phyloP scores from a whole-genome alignment of 2,797 vertebrate species.

The Eospalax fontanierii region DNA sequence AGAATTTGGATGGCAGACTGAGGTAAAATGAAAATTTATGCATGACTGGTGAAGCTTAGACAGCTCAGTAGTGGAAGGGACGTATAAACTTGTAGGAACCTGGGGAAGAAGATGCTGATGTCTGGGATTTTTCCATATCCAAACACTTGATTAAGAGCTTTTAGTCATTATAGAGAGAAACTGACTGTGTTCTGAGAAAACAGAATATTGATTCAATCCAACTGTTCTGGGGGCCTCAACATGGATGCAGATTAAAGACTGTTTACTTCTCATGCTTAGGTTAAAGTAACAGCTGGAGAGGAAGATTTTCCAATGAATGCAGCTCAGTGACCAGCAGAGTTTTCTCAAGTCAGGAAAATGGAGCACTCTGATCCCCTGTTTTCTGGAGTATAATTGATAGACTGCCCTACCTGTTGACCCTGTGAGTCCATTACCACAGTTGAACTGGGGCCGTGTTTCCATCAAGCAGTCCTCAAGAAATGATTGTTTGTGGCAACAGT shows the following conservation, averaged over 20 bases:
- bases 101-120: not conserved
- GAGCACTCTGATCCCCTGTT: conserved; percentile 4
- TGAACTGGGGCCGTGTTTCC: conserved; percentile 2
- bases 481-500: not conserved
- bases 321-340: not conserved
- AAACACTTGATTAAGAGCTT: conserved; percentile 35
- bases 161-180: conserved; percentile 14
- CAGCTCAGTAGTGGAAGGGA: not conserved
- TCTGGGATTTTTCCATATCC: not conserved
- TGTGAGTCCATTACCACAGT: not conserved
- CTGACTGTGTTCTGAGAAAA: conserved; percentile 42
- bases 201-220: not conserved
- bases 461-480: not conserved
- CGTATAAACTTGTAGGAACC: not conserved
- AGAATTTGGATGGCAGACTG: conserved; percentile 27
- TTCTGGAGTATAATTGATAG: conserved; percentile 11
- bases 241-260: conserved; percentile 29
- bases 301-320: conserved; percentile 52
- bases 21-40: not conserved
- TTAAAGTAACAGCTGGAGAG: conserved; percentile 45
- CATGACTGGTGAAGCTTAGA: not conserved
- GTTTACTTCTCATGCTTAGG: conserved; percentile 44
- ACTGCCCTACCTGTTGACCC: not conserved
- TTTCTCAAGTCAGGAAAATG: conserved; percentile 31
- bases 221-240: conserved; percentile 34